A percentile compares a stretch with the other conserved stretches of the same genome.
Evolutionary conservation across 35 echinoderm and acorn worm genomes (phyloP).

Genomic region (Nesometra sesokonis): DNA sequence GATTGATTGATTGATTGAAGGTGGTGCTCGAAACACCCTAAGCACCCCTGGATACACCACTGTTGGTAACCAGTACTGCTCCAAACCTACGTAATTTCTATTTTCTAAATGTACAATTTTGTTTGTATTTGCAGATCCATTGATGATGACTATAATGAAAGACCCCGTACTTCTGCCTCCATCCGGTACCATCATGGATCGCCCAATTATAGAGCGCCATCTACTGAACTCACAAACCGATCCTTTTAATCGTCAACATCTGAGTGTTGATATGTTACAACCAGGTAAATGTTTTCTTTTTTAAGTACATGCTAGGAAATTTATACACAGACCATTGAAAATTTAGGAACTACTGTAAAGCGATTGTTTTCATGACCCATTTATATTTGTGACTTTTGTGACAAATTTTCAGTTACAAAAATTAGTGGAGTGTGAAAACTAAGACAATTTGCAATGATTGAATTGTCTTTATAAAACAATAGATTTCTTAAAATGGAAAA

Average conservation of each 20-base stretch:
- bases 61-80: too few relatives aligned
- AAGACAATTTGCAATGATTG: too few relatives aligned
- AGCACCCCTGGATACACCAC: too few relatives aligned
- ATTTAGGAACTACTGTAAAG: not conserved
- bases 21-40: too few relatives aligned
- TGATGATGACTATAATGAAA: constrained; percentile 89
- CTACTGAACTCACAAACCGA: constrained; percentile 94
- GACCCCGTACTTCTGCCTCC: constrained; percentile 80
- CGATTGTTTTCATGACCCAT: too few relatives aligned
- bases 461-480: too few relatives aligned
- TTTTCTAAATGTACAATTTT: not conserved
- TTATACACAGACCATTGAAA: not conserved
- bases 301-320: not conserved
- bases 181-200: constrained; percentile 89
- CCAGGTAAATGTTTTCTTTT: constrained; percentile 27
- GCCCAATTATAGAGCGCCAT: constrained; percentile 85
- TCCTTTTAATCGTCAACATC: constrained; percentile 67
- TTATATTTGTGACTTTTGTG: too few relatives aligned
- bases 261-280: constrained; percentile 67
- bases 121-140: constrained; percentile 44
- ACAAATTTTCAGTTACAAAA: too few relatives aligned
- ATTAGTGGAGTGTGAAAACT: too few relatives aligned
- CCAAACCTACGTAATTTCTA: not conserved
- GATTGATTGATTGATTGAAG: too few relatives aligned
- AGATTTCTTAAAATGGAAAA: too few relatives aligned